Evolutionary conservation across 1,140 invertebrate genomes (phyloP), one percentile per base, ranked within the genome.

Genomic region (Sesamia nonagrioides): DNA sequence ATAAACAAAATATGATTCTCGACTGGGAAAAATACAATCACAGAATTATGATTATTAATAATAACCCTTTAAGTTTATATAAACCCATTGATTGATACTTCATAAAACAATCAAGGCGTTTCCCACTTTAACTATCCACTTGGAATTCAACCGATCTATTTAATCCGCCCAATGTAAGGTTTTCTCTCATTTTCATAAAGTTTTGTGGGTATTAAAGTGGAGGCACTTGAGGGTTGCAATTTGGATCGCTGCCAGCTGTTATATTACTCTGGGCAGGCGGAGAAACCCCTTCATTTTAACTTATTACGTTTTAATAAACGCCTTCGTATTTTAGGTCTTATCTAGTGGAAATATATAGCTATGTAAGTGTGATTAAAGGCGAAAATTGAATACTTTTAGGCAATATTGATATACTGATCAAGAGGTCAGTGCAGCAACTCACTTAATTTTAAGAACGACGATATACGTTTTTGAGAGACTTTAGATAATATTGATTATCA

Each of bases 111-210:
- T 27, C 27, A 27, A 27, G 27, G 27, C 27, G 27, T 27, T 27
- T 27, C 27, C 3, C 27, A 27, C 27, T 27, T 27, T 1, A 15
- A 11, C 15, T n/a, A n/a, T 15, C 4, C 13, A n/a, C 13, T 50
- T 50, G 13, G 3, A 15, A 50, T n/a, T 50, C 45, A 50, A 50
- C 13, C 15, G 45, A 50, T 50, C 45, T 50, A 77, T 54, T 77
- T 68, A 27, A 52, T 52, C 27, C 68, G 18, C 17, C n/a, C 33
- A 60, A 74, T 37, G 0, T 18, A 17, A 11, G 21, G 66, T 77
- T 60, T 88, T 86, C 83, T 81, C 84, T 77, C 82, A 84, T 85
- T 86, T 86, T 86, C 84, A 89, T 86, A 89, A 71, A 88, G 86
- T 84, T 87, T 86, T 81, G 85, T 77, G 79, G 84, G 79, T 82